These are phyloP conservation scores for Ardeotis arabs DNA, from an alignment of 2,113 vertebrate genomes.

Conservation along the genomic window DNA sequence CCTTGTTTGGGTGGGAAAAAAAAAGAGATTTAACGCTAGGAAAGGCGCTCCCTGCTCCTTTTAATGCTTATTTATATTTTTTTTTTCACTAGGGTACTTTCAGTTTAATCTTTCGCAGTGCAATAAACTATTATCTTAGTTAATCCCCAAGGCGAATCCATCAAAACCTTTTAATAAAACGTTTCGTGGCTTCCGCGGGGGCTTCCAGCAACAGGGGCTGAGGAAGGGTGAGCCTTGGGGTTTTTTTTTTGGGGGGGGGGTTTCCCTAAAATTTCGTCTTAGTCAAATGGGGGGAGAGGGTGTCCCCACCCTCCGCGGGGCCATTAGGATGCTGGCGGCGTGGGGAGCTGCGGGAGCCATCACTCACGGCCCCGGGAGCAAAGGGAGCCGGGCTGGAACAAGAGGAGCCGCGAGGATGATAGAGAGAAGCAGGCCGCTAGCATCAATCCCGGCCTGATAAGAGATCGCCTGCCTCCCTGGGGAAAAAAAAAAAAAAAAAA, in stretches of 20 bases:
- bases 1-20: not conserved
- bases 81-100: constrained; percentile 46
- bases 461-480: not conserved
- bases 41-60: not conserved
- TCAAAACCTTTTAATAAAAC: constrained; percentile 69
- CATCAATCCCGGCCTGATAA: constrained; percentile 72
- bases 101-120: constrained; percentile 61
- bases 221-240: not conserved
- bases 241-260: not conserved
- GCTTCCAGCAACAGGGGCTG: not conserved
- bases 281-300: not conserved
- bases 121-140: constrained; percentile 70
- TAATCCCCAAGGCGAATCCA: constrained; percentile 69
- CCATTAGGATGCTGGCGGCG: constrained; percentile 72
- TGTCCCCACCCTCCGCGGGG: not conserved
- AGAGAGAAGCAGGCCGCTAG: constrained; percentile 51
- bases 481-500: not conserved
- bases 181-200: not conserved
- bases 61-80: constrained; percentile 33
- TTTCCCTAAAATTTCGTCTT: not conserved
- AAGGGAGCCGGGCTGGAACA: constrained; percentile 65
- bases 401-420: constrained; percentile 74
- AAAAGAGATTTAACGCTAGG: not conserved
- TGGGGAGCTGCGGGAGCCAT: constrained; percentile 72
- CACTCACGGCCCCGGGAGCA: constrained; percentile 70